Conservation (phyloP, 64 coral and sea anemone species). For the Montipora sp. region DNA sequence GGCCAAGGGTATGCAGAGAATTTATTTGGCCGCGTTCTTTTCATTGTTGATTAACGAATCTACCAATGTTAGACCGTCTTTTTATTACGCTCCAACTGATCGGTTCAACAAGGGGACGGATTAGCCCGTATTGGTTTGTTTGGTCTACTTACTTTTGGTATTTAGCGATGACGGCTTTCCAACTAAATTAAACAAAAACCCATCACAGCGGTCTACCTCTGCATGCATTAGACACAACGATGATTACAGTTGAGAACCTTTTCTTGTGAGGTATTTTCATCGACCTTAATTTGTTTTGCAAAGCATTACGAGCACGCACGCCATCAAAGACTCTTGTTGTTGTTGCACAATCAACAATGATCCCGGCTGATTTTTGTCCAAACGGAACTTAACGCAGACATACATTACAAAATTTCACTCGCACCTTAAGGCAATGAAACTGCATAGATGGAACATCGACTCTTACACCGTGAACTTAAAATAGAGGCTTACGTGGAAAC, state of each 20-base stretch:
- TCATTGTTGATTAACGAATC: background rate
- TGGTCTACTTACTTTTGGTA: constrained; percentile 33
- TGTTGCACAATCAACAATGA: background rate
- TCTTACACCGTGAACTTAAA: background rate
- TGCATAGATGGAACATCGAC: background rate
- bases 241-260: background rate
- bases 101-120: background rate
- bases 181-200: constrained; percentile 38
- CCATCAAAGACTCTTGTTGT: background rate
- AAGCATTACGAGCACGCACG: constrained; percentile 21
- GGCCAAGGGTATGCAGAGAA: background rate
- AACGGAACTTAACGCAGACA: background rate
- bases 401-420: background rate
- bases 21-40: constrained; percentile 6
- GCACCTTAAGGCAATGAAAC: background rate
- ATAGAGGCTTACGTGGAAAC: background rate
- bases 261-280: constrained; percentile 31
- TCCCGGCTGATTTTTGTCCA: background rate
- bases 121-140: background rate
- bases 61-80: background rate
- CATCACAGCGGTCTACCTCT: constrained; percentile 31
- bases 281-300: constrained; percentile 43
- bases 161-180: constrained; percentile 28
- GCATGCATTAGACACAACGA: background rate
- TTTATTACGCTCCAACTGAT: background rate